Base-by-base conservation (phyloP, 2,797 vertebrate species). In the Sebastes hubbsi region DNA sequence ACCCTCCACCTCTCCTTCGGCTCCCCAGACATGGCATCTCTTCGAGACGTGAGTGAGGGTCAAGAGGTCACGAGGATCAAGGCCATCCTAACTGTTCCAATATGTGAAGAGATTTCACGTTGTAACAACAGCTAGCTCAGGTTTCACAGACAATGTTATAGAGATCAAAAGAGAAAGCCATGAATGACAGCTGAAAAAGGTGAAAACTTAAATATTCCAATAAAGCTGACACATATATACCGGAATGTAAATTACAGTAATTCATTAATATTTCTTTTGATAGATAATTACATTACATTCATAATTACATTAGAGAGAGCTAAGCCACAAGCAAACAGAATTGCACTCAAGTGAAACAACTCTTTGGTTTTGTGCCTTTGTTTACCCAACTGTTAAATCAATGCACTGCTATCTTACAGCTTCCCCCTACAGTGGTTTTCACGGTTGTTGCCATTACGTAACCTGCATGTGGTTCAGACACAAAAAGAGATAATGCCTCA, bases 91-190 rank as follows among this genome's bases (percentile, higher is more conserved):
- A 93, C 81, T 69, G 73, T 90, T 94, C 80, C 91, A 91, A 77
- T 85, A 80, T 94, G 91, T 91, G 85, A 81, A 72, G 66, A 87
- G 82, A 89, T 89, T 86, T 77, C 80, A 76, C 73, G 77, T 82
- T 90, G 87, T 85, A 91, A 89, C 84, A 85, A 68, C 82, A 76
- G 69, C 14, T 60, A 80, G 75, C 56, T 93, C 78, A 24, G 27
- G 81, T 95, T 96, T 94, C 93, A 85, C 66, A 71, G 24, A 80
- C 6, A 16, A 5, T 49, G 30, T 34, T 34, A 75, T 12, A 54
- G 46, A 32, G 11, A 6, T 54, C 13, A 46, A 55, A 38, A 61
- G 20, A n/a, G 12, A 61, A 64, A 70, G 32, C 14, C 13, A 20
- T 2, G 7, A 72, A 72, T 56, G 49, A 58, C 25, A 25, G 34